A percentile compares a stretch with the other conserved stretches of the same genome.
These are phyloP conservation scores for Leucophenga montana DNA, from an alignment of 2,888 invertebrate species.

Conservation along the genomic window DNA sequence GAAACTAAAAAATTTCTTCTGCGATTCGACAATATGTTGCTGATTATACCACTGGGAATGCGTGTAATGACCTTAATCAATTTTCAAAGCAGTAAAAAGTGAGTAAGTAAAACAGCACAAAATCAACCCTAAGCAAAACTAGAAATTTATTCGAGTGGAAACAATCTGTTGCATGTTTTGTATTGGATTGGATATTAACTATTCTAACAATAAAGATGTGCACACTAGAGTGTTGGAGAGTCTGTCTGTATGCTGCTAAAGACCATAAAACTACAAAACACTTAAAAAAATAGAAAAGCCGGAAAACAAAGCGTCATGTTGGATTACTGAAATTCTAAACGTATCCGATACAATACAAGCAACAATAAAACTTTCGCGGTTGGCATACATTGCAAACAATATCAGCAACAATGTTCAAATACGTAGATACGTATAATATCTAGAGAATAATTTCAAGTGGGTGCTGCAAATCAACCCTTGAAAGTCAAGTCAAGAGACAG, in stretches of 20 bases:
- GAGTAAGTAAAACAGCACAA: conserved; percentile 2
- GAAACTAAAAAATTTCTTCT: too few species aligned
- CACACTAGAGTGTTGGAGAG: conserved; percentile 3
- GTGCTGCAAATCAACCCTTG: conserved; percentile 12
- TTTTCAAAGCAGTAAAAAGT: conserved; percentile 47
- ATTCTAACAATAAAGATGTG: background rate
- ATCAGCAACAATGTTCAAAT: background rate
- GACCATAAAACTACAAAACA: conserved; percentile 22
- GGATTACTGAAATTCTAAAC: conserved; percentile 46
- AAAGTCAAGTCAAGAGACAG: background rate
- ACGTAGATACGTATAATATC: too few species aligned
- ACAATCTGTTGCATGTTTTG: conserved; percentile 56
- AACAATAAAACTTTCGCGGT: conserved; percentile 28
- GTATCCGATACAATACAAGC: conserved; percentile 55
- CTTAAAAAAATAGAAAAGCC: background rate
- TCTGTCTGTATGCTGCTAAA: background rate
- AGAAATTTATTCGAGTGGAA: conserved; percentile 17
- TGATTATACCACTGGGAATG: conserved; percentile 66
- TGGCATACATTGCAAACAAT: conserved; percentile 20
- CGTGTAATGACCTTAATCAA: conserved; percentile 67
- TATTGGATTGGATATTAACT: conserved; percentile 4
- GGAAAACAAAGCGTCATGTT: conserved; percentile 10
- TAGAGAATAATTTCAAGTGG: background rate
- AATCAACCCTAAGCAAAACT: background rate
- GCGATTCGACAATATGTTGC: conserved; percentile 57